Evolutionary conservation across 2,113 vertebrate genomes (phyloP).

Genomic region (Coracopsis vasa): DNA sequence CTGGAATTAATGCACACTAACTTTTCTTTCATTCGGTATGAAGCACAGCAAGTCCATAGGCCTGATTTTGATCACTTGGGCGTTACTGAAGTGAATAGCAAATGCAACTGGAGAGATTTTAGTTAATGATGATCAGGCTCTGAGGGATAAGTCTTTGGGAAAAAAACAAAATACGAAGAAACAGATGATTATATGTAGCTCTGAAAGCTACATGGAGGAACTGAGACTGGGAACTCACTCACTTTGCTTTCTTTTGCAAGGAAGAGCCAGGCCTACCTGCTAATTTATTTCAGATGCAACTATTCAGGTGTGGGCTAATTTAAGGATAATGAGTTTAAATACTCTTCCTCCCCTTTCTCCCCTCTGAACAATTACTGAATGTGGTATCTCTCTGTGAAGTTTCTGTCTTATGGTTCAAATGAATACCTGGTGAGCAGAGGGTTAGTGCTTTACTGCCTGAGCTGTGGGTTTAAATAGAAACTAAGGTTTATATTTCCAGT

Average conservation of each 20-base stretch:
- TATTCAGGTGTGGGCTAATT: background rate
- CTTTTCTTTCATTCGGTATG: background rate
- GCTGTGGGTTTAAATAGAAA: background rate
- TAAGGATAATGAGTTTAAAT: background rate
- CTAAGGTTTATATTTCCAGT: background rate
- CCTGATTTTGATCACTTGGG: background rate
- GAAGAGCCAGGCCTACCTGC: background rate
- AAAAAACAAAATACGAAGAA: background rate
- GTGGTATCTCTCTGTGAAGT: background rate
- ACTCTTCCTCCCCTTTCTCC: accelerated
- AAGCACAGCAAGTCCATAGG: background rate
- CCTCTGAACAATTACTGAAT: background rate
- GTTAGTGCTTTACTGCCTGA: background rate
- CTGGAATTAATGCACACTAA: background rate
- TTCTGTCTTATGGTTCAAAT: background rate
- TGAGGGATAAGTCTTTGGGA: background rate
- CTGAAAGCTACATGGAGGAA: background rate
- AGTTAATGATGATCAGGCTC: background rate
- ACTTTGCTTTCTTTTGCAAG: background rate
- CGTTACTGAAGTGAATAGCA: background rate
- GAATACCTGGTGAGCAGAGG: background rate
- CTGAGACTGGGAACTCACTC: accelerated
- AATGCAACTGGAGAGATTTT: background rate
- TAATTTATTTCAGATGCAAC: background rate
- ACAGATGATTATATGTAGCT: background rate